phyloP scores from a whole-genome alignment of 2,113 vertebrate genomes.

The Catagonus wagneri region DNA sequence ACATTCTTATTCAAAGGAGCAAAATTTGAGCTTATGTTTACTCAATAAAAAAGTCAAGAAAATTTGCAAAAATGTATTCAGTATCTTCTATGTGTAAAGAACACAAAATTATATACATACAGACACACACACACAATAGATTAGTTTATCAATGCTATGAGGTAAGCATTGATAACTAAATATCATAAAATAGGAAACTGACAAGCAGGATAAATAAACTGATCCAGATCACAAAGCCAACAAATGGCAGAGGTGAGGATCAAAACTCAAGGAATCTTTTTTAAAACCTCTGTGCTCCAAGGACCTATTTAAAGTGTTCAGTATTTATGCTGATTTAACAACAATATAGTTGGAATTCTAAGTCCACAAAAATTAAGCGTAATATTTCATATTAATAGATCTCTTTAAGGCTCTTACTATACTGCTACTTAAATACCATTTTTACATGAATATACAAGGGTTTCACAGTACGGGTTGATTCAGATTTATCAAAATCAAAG shows the following conservation, averaged over 20 bases:
- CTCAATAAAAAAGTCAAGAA: background rate
- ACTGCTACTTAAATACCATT: background rate
- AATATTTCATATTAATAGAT: background rate
- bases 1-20: background rate
- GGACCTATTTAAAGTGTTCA: background rate
- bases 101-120: background rate
- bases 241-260: background rate
- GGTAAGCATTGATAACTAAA: background rate
- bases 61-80: background rate
- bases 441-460: background rate
- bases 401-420: background rate
- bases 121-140: background rate
- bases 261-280: background rate
- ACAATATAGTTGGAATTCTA: background rate
- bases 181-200: slow-evolving; percentile 17
- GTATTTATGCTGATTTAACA: background rate
- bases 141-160: background rate
- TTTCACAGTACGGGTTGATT: background rate
- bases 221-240: background rate
- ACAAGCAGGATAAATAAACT: background rate
- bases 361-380: background rate
- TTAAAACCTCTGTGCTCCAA: background rate
- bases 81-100: background rate
- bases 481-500: slow-evolving; percentile 34
- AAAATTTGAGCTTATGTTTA: background rate